phyloP scores from a whole-genome alignment of 1,140 invertebrate genomes.

The Drepana arcuata region DNA sequence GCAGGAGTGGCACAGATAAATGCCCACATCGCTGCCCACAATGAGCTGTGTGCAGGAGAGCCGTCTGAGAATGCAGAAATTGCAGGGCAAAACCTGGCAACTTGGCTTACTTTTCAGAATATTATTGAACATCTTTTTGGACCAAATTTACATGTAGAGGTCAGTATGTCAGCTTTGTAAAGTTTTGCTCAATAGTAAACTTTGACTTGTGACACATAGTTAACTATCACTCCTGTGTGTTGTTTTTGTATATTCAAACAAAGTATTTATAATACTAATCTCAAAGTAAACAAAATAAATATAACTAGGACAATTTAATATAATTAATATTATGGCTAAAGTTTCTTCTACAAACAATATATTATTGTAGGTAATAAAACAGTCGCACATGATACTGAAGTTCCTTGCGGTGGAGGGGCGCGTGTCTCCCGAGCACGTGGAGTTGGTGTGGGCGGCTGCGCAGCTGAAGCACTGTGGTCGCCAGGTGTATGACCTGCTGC shows the following conservation, averaged over 20 bases:
- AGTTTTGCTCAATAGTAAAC: too few relatives aligned
- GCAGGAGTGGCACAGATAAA: slow-evolving; percentile 95
- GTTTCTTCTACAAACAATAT: too few relatives aligned
- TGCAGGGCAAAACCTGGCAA: slow-evolving; percentile 86
- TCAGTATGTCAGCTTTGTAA: slow-evolving; percentile 43
- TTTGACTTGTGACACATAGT: too few relatives aligned
- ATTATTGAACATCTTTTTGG: slow-evolving; percentile 96
- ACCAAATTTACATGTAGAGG: slow-evolving; percentile 95
- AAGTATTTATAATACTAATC: too few relatives aligned
- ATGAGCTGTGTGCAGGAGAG: slow-evolving; percentile 90
- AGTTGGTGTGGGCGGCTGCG: slow-evolving; percentile 92
- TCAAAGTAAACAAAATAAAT: too few relatives aligned
- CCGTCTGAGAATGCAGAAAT: slow-evolving; percentile 86
- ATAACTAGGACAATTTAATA: too few relatives aligned
- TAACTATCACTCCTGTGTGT: too few relatives aligned
- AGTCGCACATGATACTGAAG: slow-evolving; percentile 93
- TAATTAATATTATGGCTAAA: too few relatives aligned
- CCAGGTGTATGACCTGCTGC: slow-evolving; percentile 92
- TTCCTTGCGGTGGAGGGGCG: slow-evolving; percentile 93
- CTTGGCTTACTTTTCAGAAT: slow-evolving; percentile 92
- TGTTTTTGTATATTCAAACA: too few relatives aligned
- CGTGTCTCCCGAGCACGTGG: slow-evolving; percentile 92
- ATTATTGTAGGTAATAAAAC: slow-evolving; percentile 84
- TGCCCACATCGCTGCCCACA: slow-evolving; percentile 91
- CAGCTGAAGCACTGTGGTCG: slow-evolving; percentile 95